Base-by-base conservation (phyloP, 2,797 vertebrate genomes). In the Poecilia gillii region DNA sequence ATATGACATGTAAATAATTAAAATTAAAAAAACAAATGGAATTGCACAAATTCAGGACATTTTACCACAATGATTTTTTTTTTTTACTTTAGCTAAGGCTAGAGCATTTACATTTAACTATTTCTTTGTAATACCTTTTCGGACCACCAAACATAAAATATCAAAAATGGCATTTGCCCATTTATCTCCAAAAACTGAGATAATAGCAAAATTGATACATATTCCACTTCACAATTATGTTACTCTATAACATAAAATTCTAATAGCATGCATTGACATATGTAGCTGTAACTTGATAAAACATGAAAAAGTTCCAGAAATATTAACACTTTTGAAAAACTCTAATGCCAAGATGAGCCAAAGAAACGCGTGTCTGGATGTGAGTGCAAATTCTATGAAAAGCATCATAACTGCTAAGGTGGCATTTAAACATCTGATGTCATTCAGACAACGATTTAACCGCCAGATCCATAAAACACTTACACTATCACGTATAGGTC, bases 401-500 rank as follows among this genome's bases (percentile, higher is more conserved):
- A 79, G 78, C 76, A 77, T 81, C 77, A 74, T 79, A 75, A 85
- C 84, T 88, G 82, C 84, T 87, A 78, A 87, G 72, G 90, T 36
- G 66, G 85, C 70, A 83, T 91, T 89, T 39, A 13, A 77, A 85
- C 84, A 80, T 84, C 90, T 89, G 88, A 91, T 90, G 86, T 90
- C 87, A 92, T 88, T 89, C 85, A 84, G 75, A 85, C 87, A 86
- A 76, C 75, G 83, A 88, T 92, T 89, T 83, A 87, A 93, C 92
- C 87, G 66, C 84, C 64, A 77, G 83, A 79, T 79, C 86, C 84
- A 88, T 88, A 84, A 89, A 85, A 85, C 88, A 77, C 81, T 85
- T 81, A 81, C 59, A 89, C 87, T 88, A 91, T 94, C 90, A 91
- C 73, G 82, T 91, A 91, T 88, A 89, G 77, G 85, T 90, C 90